Conservation (phyloP, 2,113 vertebrate genomes). For the Lipophrys pholis region DNA sequence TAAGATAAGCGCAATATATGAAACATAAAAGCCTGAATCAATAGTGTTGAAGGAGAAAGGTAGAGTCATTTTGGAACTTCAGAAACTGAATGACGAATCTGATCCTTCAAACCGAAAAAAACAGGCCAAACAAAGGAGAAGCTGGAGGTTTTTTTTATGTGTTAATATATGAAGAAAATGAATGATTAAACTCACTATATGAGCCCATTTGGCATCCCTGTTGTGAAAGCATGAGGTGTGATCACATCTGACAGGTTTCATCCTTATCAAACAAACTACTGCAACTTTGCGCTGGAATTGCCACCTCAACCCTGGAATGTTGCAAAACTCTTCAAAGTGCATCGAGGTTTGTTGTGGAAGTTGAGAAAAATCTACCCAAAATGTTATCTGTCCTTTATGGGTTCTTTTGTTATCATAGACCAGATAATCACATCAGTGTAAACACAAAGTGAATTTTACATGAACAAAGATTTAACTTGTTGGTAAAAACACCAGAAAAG, state of each 20-base stretch:
- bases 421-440: too few relatives aligned
- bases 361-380: too few relatives aligned
- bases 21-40: constrained; percentile 6
- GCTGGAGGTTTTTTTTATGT: constrained; percentile 6
- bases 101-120: not conserved
- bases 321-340: too few relatives aligned
- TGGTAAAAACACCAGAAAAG: constrained; percentile 13
- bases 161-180: not conserved
- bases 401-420: too few relatives aligned
- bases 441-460: not conserved
- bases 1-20: not conserved
- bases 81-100: constrained; percentile 10
- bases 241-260: too few relatives aligned
- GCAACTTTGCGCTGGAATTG: too few relatives aligned
- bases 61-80: constrained; percentile 3
- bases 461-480: constrained; percentile 8
- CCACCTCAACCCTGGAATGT: too few relatives aligned
- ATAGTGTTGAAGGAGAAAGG: not conserved
- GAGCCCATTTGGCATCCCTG: not conserved
- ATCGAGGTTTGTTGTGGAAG: too few relatives aligned
- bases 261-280: too few relatives aligned
- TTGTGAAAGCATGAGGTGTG: not conserved
- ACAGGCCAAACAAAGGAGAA: constrained; percentile 10
- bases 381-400: too few relatives aligned
- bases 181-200: not conserved